Percentiles rank a stretch among this genome's conserved stretches.
These are phyloP conservation scores for Microchrysa polita DNA, from an alignment of 2,888 invertebrate genomes.

Conservation along the genomic window DNA sequence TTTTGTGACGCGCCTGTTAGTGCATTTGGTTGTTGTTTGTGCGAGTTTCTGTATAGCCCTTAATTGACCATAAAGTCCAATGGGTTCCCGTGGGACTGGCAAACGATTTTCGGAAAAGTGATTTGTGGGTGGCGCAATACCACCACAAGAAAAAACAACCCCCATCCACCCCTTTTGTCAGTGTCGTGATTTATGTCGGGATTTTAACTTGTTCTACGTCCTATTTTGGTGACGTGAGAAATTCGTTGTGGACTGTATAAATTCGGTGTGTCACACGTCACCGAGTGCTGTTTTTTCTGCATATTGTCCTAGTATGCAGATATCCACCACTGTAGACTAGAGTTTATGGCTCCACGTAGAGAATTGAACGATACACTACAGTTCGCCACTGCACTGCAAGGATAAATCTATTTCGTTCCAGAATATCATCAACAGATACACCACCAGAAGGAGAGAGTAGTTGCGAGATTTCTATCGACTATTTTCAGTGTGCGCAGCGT, in stretches of 20 bases:
- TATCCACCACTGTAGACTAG: background rate
- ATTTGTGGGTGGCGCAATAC: constrained; percentile 13
- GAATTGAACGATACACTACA: background rate
- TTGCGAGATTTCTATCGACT: background rate
- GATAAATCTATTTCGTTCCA: too few relatives aligned
- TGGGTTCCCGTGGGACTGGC: constrained; percentile 36
- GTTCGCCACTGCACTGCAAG: too few relatives aligned
- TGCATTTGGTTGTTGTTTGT: background rate
- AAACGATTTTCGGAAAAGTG: constrained; percentile 22
- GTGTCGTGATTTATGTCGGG: constrained; percentile 7
- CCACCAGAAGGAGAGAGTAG: background rate
- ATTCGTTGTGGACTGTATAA: background rate
- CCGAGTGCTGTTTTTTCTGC: constrained; percentile 10
- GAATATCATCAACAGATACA: background rate
- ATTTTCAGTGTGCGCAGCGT: background rate
- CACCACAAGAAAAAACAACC: too few relatives aligned
- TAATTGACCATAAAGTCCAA: constrained; percentile 38
- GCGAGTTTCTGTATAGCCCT: constrained; percentile 9
- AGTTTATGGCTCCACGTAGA: background rate
- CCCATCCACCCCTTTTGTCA: constrained; percentile 2
- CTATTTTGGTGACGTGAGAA: constrained; percentile 16
- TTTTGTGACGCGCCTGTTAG: background rate
- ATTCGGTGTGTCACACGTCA: constrained; percentile 13
- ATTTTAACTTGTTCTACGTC: constrained; percentile 13
- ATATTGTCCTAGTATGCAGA: background rate